Base-by-base conservation (phyloP, 2,888 invertebrate species). In the Branchipolynoe longqiensis region DNA sequence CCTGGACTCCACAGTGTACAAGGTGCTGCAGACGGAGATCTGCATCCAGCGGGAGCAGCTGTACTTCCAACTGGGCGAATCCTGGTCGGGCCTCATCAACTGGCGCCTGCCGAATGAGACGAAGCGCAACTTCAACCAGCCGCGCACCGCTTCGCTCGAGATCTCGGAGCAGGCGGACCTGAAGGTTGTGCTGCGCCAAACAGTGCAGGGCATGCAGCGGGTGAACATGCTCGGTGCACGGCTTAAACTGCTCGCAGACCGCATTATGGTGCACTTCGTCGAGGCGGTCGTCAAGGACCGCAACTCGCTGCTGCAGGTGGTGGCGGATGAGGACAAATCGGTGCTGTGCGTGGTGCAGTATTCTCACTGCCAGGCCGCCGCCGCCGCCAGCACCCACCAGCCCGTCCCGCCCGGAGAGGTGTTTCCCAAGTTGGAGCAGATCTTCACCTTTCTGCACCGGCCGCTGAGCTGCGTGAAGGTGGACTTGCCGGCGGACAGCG, bases 21-120 rank as follows among this genome's bases (percentile, higher is more conserved):
- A 86, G 73, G 85, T 85, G n/a, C 54, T 90, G 1, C 87, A 88
- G 82, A 89, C 89, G 18, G 90, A 89, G 83, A 82, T 86, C 31
- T 89, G 89, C 64, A 69, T 90, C 14, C 78, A 87, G 54, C 82
- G 89, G n/a, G 90, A 90, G 78, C 87, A 86, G 64, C 54, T 88
- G 18, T 82, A 88, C 18, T 90, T 83, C 73, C 86, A 86, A 41
- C 38, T 89, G 25, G 83, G 86, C 22, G 89, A 89, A n/a, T 78
- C 86, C 33, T 89, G 89, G 89, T 86, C 87, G 25, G 58, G 58
- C 0, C 48, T 87, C 59, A 41, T 89, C 18, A 58, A 83, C 28
- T 89, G 89, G 89, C 87, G 81, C n/a, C 36, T 87, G 6, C 88
- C 88, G 1, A 38, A 85, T 4, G 86, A 86, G 14, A 38, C 87